Conservation (phyloP, 2,888 invertebrate genomes). For the Arrhopalites spinosus region DNA sequence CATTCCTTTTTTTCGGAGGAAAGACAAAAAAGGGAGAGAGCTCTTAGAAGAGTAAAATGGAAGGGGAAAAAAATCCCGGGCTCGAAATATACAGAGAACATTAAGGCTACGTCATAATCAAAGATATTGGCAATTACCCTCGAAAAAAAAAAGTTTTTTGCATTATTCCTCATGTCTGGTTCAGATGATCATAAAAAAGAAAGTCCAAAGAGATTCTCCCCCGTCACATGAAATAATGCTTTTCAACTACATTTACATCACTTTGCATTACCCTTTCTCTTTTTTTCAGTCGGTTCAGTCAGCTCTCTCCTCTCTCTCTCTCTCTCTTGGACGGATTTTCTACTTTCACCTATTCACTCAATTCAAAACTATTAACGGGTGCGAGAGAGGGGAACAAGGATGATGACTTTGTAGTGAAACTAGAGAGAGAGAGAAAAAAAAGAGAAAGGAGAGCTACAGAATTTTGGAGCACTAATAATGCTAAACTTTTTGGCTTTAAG, state of each 20-base stretch:
- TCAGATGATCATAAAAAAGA: conserved; percentile 24
- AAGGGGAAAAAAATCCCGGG: neutral
- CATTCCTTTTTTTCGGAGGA: conserved; percentile 11
- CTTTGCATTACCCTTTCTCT: conserved; percentile 19
- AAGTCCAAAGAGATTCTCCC: conserved; percentile 8
- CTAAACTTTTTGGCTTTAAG: neutral
- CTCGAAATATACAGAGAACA: conserved; percentile 26
- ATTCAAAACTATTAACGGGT: no score
- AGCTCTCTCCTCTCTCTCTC: no score
- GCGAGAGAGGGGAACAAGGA: no score
- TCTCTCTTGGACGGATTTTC: no score
- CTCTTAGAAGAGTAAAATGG: conserved; percentile 2
- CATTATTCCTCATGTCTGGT: conserved; percentile 37
- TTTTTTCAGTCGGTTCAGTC: neutral
- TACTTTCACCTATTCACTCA: conserved; percentile 8
- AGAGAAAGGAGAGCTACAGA: neutral
- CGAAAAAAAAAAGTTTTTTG: conserved; percentile 28
- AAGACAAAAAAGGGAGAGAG: conserved; percentile 19
- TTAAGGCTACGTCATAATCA: conserved; percentile 50
- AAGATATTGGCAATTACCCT: conserved; percentile 49
- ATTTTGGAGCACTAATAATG: neutral
- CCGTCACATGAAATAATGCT: conserved; percentile 20
- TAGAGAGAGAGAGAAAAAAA: neutral
- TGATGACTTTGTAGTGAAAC: neutral
- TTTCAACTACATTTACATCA: conserved; percentile 32